phyloP scores from a whole-genome alignment of 2,888 invertebrate genomes.

The Diplolepis rosae region DNA sequence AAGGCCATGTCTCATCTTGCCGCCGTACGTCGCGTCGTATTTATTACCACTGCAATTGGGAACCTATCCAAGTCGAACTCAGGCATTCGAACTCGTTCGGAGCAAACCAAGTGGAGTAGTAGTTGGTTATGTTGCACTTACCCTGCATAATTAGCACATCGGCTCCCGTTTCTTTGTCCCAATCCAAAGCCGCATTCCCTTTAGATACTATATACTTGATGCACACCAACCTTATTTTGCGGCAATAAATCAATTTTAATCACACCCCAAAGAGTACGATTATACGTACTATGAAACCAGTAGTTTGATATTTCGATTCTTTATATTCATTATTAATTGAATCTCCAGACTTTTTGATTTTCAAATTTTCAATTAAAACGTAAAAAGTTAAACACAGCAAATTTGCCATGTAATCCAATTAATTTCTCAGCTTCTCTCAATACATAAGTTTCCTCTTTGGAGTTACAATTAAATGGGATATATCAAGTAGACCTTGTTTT shows the following conservation, averaged over 20 bases:
- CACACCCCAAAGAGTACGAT: conserved; percentile 58
- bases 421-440: conserved; percentile 22
- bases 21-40: conserved; percentile 58
- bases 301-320: neutral
- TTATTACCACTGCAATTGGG: conserved; percentile 70
- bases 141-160: conserved; percentile 61
- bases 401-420: conserved; percentile 5
- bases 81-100: conserved; percentile 49
- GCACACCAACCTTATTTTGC: conserved; percentile 43
- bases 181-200: conserved; percentile 41
- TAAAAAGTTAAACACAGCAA: neutral
- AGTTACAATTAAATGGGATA: conserved; percentile 11
- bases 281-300: conserved; percentile 18
- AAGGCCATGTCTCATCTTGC: conserved; percentile 58
- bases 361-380: too few species aligned
- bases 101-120: conserved; percentile 43
- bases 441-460: conserved; percentile 1
- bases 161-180: conserved; percentile 53
- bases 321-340: too few species aligned
- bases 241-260: conserved; percentile 67
- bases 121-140: conserved; percentile 46
- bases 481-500: conserved; percentile 23
- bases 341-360: too few species aligned
- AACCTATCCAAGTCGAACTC: conserved; percentile 67
- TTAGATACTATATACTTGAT: conserved; percentile 35